Evolutionary conservation across 2,888 invertebrate genomes (phyloP).

Genomic region (Drosophila vallismaia): DNA sequence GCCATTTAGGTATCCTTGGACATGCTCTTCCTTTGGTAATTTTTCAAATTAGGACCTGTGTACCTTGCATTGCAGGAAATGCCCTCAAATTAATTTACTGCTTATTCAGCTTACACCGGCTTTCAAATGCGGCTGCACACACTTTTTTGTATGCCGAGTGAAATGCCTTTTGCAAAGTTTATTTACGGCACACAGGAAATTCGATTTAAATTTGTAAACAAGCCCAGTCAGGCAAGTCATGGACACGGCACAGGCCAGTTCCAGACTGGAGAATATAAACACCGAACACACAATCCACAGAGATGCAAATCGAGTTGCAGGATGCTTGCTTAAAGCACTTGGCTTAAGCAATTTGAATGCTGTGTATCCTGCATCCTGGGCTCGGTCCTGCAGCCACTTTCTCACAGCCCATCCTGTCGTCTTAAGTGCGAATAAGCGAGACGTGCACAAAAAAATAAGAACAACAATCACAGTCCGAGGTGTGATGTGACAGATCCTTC

Average conservation of each 20-base stretch:
- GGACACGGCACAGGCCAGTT: constrained; percentile 9
- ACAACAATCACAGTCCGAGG: constrained; percentile 63
- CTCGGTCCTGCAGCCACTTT: constrained; percentile 47
- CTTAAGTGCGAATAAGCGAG: constrained; percentile 64
- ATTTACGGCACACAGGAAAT: constrained; percentile 66
- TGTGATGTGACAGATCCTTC: constrained; percentile 33
- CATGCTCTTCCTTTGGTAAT: constrained; percentile 2
- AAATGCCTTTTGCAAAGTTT: constrained; percentile 42
- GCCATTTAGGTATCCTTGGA: background rate
- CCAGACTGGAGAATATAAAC: constrained; percentile 16
- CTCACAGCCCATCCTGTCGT: constrained; percentile 26
- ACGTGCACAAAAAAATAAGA: constrained; percentile 48
- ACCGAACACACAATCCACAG: background rate
- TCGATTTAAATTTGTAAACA: constrained; percentile 76
- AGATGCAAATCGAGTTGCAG: constrained; percentile 63
- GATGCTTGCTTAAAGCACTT: constrained; percentile 58
- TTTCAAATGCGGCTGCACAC: constrained; percentile 39
- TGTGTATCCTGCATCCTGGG: constrained; percentile 74
- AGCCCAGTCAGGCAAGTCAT: constrained; percentile 44
- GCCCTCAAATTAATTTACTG: constrained; percentile 48
- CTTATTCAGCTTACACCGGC: constrained; percentile 42
- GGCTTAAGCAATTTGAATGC: constrained; percentile 70
- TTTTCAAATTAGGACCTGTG: background rate
- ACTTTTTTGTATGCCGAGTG: constrained; percentile 38
- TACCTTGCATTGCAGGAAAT: constrained; percentile 14